Conservation (phyloP, 2,797 vertebrate genomes). For the Cryptoblepharus egeriae region DNA sequence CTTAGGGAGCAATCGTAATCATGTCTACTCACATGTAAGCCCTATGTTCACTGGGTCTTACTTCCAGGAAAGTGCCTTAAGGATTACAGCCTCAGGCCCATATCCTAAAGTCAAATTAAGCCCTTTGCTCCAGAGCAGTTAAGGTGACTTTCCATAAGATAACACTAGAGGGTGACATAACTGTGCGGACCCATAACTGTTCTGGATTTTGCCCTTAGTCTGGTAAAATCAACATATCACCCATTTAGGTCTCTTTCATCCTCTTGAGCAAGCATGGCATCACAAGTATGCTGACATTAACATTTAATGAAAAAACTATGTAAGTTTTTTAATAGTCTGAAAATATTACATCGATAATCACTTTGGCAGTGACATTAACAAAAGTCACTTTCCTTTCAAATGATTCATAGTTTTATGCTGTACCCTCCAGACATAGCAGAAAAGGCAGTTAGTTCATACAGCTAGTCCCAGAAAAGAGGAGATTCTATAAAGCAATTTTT, state of each 20-base stretch:
- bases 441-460: neutral
- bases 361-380: slow-evolving; percentile 1
- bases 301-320: neutral
- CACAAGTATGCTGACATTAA: neutral
- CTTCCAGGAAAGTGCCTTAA: too few species aligned
- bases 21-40: too few species aligned
- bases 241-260: neutral
- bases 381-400: neutral
- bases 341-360: neutral
- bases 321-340: slow-evolving; percentile 2
- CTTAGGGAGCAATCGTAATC: too few species aligned
- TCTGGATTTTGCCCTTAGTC: too few species aligned
- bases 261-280: neutral
- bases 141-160: too few species aligned
- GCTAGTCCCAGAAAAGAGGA: neutral
- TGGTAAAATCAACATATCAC: neutral
- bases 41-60: too few species aligned
- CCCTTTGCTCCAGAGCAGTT: too few species aligned
- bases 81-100: too few species aligned
- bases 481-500: neutral
- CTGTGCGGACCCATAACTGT: too few species aligned
- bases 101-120: too few species aligned
- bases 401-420: neutral
- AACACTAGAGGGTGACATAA: too few species aligned
- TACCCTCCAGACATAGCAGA: neutral